Evolutionary conservation across 2,113 vertebrate species (phyloP).

Genomic region (Salvator merianae): DNA sequence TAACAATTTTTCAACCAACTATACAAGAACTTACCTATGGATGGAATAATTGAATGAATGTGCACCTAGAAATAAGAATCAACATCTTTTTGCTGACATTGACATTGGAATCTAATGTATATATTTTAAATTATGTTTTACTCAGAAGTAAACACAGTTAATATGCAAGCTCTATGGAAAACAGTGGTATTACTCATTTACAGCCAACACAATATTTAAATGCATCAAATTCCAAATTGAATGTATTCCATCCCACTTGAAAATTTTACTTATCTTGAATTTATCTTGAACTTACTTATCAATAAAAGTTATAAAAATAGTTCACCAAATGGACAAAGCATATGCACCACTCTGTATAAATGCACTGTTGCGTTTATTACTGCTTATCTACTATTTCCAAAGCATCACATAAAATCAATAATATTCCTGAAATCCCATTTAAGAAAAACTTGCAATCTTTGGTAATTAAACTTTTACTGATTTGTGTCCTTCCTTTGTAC

Average conservation of each 20-base stretch:
- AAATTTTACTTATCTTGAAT: background rate
- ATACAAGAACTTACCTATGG: background rate
- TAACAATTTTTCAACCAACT: background rate
- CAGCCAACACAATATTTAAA: background rate
- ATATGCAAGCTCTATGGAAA: background rate
- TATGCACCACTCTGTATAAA: background rate
- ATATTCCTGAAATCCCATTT: constrained; percentile 1
- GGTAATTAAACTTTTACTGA: background rate
- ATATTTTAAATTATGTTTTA: background rate
- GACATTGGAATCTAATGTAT: background rate
- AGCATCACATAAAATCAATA: background rate
- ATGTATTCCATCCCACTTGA: background rate
- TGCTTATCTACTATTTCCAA: background rate
- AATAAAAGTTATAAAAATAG: background rate
- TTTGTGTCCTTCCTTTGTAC: background rate
- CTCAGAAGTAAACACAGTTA: background rate
- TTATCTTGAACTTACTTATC: background rate
- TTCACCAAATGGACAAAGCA: constrained; percentile 2
- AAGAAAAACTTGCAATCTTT: background rate
- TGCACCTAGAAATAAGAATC: background rate
- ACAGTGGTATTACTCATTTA: background rate
- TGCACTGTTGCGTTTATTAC: background rate
- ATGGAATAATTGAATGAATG: background rate
- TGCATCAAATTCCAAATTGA: background rate
- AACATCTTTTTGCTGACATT: background rate